These are phyloP conservation scores for Auanema sp. DNA, from an alignment of 2,888 invertebrate genomes.

Conservation along the genomic window DNA sequence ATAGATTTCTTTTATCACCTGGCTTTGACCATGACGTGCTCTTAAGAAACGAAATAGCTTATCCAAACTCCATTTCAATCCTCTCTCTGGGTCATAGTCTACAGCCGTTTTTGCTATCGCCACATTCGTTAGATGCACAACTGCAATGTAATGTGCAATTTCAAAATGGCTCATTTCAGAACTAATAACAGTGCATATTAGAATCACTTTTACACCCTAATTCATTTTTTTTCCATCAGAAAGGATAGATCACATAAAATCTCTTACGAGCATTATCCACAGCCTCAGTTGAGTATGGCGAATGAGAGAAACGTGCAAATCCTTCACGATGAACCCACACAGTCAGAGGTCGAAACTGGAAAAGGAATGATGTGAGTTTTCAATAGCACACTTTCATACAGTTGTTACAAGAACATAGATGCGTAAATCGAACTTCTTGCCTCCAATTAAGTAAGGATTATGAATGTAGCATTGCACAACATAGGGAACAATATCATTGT, in stretches of 20 bases:
- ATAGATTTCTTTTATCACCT: conserved; percentile 59
- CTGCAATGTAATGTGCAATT: conserved; percentile 23
- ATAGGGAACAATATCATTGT: conserved; percentile 61
- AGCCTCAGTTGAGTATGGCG: conserved; percentile 70
- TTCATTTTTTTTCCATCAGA: neutral
- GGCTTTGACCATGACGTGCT: conserved; percentile 69
- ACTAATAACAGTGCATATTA: neutral
- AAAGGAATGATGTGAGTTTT: conserved; percentile 5
- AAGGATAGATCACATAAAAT: conserved; percentile 1
- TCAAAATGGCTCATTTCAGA: neutral
- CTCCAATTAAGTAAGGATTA: conserved; percentile 71
- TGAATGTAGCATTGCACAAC: conserved; percentile 72
- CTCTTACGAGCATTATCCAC: conserved; percentile 70
- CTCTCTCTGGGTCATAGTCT: conserved; percentile 69
- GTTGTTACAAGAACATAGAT: conserved; percentile 72
- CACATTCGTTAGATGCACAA: conserved; percentile 59
- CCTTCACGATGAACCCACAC: conserved; percentile 81
- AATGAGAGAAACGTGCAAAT: conserved; percentile 72
- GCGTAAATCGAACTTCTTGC: conserved; percentile 73
- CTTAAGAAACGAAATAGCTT: conserved; percentile 70
- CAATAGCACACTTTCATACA: conserved; percentile 23
- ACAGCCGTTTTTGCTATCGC: conserved; percentile 84
- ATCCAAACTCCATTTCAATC: conserved; percentile 71
- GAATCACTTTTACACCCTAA: neutral
- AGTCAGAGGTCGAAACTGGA: conserved; percentile 81